Evolutionary conservation across 2,888 invertebrate genomes (phyloP).

Genomic region (Parapristionchus giblindavisi): DNA sequence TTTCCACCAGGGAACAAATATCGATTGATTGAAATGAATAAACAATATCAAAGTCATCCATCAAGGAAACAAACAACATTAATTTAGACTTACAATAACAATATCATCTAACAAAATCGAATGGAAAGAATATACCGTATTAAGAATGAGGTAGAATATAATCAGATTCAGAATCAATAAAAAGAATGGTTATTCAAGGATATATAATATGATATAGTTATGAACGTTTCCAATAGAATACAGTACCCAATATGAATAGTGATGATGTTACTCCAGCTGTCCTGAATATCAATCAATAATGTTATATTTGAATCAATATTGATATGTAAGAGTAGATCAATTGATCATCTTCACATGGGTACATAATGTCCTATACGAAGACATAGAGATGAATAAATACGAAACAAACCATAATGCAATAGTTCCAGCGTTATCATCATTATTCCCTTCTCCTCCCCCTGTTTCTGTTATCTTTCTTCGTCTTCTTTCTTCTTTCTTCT

Average conservation of each 20-base stretch:
- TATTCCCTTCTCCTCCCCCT: slow-evolving; percentile 3
- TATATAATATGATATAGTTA: too few relatives aligned
- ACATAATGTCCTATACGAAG: too few relatives aligned
- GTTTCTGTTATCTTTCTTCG: slow-evolving; percentile 23
- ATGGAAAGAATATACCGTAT: background rate
- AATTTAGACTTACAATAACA: too few relatives aligned
- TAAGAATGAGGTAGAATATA: background rate
- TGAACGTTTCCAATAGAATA: slow-evolving; percentile 34
- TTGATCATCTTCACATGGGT: background rate
- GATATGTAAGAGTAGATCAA: background rate
- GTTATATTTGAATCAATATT: background rate
- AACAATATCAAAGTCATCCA: too few relatives aligned
- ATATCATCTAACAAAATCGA: too few relatives aligned
- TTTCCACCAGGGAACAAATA: too few relatives aligned
- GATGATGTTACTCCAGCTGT: slow-evolving; percentile 32
- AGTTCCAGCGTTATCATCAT: slow-evolving; percentile 14
- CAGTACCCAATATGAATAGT: slow-evolving; percentile 28
- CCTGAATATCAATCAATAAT: background rate
- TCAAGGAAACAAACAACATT: too few relatives aligned
- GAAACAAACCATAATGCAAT: slow-evolving; percentile 29
- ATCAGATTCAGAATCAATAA: too few relatives aligned
- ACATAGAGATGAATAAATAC: too few relatives aligned
- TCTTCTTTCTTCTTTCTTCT: slow-evolving; percentile 5
- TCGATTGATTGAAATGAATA: too few relatives aligned
- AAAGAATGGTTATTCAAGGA: background rate